Percentiles rank a stretch among this genome's conserved stretches.
These are phyloP conservation scores for Lasaia peninsularis DNA, from an alignment of 1,140 invertebrate species.

Conservation along the genomic window DNA sequence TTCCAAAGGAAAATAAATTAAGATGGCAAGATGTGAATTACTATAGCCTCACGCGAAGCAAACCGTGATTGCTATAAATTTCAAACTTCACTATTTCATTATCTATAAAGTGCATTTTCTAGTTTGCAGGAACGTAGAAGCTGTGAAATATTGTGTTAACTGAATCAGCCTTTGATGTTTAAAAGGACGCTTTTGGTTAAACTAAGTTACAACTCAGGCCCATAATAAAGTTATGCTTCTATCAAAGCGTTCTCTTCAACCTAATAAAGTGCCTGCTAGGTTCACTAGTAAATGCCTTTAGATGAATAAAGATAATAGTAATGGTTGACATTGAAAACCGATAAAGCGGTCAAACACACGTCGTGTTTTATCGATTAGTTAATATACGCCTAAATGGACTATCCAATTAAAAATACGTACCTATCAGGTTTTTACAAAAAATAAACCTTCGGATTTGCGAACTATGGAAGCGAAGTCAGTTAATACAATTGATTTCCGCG, in stretches of 20 bases:
- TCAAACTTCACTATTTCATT: neutral
- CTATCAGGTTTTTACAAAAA: neutral
- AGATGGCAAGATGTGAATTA: no score
- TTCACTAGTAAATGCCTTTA: neutral
- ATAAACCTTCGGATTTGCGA: neutral
- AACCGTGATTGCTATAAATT: no score
- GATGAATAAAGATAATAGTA: neutral
- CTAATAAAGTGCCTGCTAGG: no score
- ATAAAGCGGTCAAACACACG: neutral
- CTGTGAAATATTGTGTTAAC: constrained; percentile 30
- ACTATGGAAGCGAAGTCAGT: neutral
- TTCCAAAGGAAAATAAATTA: no score
- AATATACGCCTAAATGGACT: no score
- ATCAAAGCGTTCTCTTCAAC: constrained; percentile 17
- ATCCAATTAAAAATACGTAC: neutral
- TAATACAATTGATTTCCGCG: neutral
- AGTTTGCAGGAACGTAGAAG: constrained; percentile 7
- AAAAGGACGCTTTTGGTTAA: constrained; percentile 30
- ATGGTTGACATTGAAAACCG: neutral
- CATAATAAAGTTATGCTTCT: constrained; percentile 33
- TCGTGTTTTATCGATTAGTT: neutral
- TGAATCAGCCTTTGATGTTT: constrained; percentile 35
- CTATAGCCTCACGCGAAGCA: no score
- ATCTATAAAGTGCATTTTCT: constrained; percentile 1
- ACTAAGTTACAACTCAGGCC: constrained; percentile 26